Percentiles rank a stretch among this genome's conserved stretches.
phyloP scores from a whole-genome alignment of 2,888 invertebrate genomes.

The Acrobasis consociella region DNA sequence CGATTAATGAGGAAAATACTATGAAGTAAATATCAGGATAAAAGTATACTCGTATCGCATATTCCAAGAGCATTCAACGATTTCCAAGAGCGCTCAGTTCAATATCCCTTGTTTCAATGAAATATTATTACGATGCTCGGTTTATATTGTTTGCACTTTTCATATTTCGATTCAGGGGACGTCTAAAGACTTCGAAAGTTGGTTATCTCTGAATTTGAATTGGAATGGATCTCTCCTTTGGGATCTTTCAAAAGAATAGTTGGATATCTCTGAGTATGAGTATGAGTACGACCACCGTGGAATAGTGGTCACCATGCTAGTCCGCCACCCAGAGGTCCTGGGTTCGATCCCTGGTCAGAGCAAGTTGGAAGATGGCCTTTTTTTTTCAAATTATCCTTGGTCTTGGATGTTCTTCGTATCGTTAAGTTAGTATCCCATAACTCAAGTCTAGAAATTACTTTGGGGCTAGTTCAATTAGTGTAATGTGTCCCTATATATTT shows the following conservation, averaged over 20 bases:
- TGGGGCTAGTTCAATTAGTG: too few species aligned
- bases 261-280: background rate
- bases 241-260: background rate
- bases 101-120: slow-evolving; percentile 33
- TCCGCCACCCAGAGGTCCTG: too few species aligned
- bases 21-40: background rate
- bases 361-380: too few species aligned
- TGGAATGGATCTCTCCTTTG: background rate
- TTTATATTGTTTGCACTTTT: slow-evolving; percentile 24
- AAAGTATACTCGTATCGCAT: background rate
- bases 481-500: too few species aligned
- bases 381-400: too few species aligned
- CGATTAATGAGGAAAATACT: background rate
- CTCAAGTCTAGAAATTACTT: too few species aligned
- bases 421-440: too few species aligned
- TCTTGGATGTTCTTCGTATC: too few species aligned
- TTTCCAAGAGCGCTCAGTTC: slow-evolving; percentile 1
- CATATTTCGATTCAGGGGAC: slow-evolving; percentile 16
- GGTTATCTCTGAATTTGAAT: background rate
- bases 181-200: background rate
- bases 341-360: too few species aligned
- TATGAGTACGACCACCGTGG: too few species aligned
- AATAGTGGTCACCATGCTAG: too few species aligned
- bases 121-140: slow-evolving; percentile 41
- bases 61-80: background rate